A percentile compares a stretch with the other conserved stretches of the same genome.
Evolutionary conservation across 1,140 invertebrate species (phyloP).

Genomic region (Hyphantria cunea): DNA sequence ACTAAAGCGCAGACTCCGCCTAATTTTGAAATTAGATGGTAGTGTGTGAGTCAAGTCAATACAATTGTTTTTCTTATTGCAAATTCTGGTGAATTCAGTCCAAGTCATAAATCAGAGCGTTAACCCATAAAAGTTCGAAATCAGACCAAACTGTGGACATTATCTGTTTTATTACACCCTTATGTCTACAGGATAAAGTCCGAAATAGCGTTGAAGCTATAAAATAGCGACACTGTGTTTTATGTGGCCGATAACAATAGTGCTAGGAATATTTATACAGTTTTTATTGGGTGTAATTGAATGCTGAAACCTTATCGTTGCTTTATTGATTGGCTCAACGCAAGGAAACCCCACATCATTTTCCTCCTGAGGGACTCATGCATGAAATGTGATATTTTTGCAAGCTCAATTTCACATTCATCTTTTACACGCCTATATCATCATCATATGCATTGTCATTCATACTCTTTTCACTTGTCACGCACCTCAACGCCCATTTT

Average conservation of each 20-base stretch:
- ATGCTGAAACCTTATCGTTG: background rate
- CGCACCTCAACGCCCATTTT: too few species aligned
- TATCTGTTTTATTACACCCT: conserved; percentile 10
- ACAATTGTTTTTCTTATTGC: conserved; percentile 9
- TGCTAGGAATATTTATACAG: conserved; percentile 11
- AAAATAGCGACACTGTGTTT: background rate
- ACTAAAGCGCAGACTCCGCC: too few species aligned
- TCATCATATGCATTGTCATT: too few species aligned
- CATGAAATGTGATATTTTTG: too few species aligned
- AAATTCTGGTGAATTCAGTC: background rate
- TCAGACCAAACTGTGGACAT: conserved; percentile 14
- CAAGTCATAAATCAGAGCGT: conserved; percentile 10
- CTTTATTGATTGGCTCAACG: background rate
- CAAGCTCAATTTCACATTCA: too few species aligned
- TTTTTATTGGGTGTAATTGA: conserved; percentile 4
- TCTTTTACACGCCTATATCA: too few species aligned
- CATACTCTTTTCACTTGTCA: too few species aligned
- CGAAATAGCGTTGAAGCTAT: background rate
- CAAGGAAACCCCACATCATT: too few species aligned
- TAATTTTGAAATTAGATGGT: too few species aligned
- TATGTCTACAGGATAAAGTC: conserved; percentile 15
- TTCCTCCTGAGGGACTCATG: too few species aligned
- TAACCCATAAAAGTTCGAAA: conserved; percentile 9
- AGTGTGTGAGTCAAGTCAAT: too few species aligned
- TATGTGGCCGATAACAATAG: conserved; percentile 15